Conservation (phyloP, 2,888 invertebrate genomes). For the Cacoxenus indagator region DNA sequence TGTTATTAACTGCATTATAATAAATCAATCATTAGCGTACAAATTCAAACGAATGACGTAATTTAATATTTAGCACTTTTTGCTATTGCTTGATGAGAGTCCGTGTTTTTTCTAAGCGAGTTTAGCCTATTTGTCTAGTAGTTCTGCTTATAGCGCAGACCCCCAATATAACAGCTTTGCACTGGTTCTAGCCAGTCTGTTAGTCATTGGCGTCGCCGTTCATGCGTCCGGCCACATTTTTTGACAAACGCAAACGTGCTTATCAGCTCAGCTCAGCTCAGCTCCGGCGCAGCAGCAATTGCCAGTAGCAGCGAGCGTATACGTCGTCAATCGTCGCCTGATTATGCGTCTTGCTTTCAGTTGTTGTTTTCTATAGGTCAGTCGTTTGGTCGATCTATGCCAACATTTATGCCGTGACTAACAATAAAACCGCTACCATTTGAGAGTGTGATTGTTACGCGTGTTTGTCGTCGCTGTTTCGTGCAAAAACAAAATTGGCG, state of each 20-base stretch:
- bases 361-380: not conserved
- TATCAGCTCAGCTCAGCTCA: slow-evolving; percentile 31
- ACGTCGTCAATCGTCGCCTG: not conserved
- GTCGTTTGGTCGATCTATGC: not conserved
- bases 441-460: no score
- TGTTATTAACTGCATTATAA: no score
- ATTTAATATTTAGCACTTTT: no score
- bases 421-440: no score
- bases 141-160: not conserved
- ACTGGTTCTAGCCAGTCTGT: slow-evolving; percentile 46
- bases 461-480: not conserved
- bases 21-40: no score
- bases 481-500: not conserved
- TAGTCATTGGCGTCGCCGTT: not conserved
- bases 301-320: not conserved
- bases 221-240: not conserved
- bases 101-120: no score
- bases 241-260: not conserved
- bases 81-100: no score
- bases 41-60: no score
- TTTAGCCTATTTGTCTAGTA: no score
- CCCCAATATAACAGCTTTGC: slow-evolving; percentile 44
- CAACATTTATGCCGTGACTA: slow-evolving; percentile 13
- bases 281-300: not conserved
- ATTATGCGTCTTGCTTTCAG: not conserved